Base-by-base conservation (phyloP, 2,888 invertebrate genomes). In the Buathra laborator region DNA sequence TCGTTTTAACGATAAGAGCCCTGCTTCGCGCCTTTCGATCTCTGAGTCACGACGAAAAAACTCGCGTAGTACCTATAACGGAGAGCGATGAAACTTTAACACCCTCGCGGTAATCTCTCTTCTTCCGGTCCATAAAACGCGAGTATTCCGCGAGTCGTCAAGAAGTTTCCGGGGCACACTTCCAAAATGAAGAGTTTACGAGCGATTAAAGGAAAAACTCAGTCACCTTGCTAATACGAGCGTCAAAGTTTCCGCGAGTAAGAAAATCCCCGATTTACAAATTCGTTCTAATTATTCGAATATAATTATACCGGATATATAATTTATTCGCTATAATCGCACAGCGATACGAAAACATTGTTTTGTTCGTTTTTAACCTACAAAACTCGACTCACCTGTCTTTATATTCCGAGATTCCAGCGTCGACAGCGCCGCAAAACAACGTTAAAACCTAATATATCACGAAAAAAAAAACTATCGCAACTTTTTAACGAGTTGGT, bases 41-140 rank as follows among this genome's bases (percentile, higher is more conserved):
- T 48, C 56, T 77, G 72, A 77, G 71, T 67, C 77, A 77, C 66
- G 70, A 7, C 48, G 29, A 77, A 53, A 51, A 4, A 5, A 48
- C 32, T 10, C 14, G 32, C 32, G 10, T 19, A 53, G 44, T 32
- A 56, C 24, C 10, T 24, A 12, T 12, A 12, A 46, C 66, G 1
- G 51, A 46, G 53, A 67, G 66, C 71, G 72, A 77, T 77, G 82
- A 72, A 59, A 79, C 44, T 83, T 78, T 74, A 67, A 78, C 59
- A 67, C 51, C 14, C 72, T 48, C 83, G 74, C 37, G 68, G 83
- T 83, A 83, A 83, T 83, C 83, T 74, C 68, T 64, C 46, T 62
- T 5, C 68, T 83, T 83, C 83, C 83, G 78, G 68, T 79, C 78
- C 51, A 74, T 79, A 79, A 79, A 83, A 48, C 83, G 68, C 24